phyloP scores from a whole-genome alignment of 2,888 invertebrate genomes.

The Hedychridium roseum region DNA sequence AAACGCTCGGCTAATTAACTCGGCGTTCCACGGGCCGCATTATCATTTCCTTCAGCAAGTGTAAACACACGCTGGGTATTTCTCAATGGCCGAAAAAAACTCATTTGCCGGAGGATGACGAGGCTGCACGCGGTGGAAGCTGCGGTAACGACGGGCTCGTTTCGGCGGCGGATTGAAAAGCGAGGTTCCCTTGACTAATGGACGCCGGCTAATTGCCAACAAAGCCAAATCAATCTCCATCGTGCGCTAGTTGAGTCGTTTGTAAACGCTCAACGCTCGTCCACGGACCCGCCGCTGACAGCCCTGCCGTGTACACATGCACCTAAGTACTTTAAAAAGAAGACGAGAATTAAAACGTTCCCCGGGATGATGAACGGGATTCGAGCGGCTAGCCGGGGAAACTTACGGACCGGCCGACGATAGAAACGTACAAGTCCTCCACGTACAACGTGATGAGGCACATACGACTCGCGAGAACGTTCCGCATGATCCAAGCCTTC shows the following conservation, averaged over 20 bases:
- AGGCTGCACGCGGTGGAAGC: conserved; percentile 24
- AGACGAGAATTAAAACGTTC: not conserved
- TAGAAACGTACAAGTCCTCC: no score
- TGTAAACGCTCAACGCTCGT: conserved; percentile 38
- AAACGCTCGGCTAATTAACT: no score
- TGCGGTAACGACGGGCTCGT: conserved; percentile 30
- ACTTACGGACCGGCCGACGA: no score
- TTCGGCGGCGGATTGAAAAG: conserved; percentile 55
- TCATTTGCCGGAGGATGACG: conserved; percentile 43
- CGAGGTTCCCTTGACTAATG: conserved; percentile 52
- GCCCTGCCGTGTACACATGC: no score
- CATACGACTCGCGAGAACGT: no score
- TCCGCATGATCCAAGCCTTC: no score
- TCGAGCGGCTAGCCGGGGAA: no score
- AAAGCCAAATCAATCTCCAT: conserved; percentile 56
- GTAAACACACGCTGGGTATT: no score
- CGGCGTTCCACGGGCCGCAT: no score
- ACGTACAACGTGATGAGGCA: no score
- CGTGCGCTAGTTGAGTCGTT: conserved; percentile 52
- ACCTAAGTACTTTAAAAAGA: no score
- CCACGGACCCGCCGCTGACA: not conserved
- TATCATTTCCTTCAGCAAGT: no score
- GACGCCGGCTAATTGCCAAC: conserved; percentile 54
- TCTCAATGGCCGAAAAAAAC: conserved; percentile 39
- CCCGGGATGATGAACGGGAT: not conserved